These are phyloP conservation scores for Acrocephalus scirpaceus DNA, from an alignment of 2,797 vertebrate species.

Conservation along the genomic window DNA sequence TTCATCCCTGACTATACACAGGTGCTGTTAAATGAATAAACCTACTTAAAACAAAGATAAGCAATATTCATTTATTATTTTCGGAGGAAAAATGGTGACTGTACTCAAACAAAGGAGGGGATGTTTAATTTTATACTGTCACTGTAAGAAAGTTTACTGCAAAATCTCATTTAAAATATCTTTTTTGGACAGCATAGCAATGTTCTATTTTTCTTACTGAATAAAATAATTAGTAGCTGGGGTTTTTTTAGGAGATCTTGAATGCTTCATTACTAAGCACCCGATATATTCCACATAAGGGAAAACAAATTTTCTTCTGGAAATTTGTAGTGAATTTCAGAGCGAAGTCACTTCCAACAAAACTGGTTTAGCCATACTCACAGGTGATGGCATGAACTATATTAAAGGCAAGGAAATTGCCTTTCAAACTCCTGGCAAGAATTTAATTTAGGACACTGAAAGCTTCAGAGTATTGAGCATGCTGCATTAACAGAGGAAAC, in stretches of 20 bases:
- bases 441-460: not conserved
- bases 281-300: not conserved
- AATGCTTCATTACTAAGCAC: conserved; percentile 10
- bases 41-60: not conserved
- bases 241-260: not conserved
- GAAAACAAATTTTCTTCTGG: not conserved
- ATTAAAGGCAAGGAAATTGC: not conserved
- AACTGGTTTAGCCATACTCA: conserved; percentile 27
- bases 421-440: conserved; percentile 5
- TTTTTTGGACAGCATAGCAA: not conserved
- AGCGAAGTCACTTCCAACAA: not conserved
- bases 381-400: conserved; percentile 28
- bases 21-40: conserved; percentile 18
- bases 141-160: not conserved
- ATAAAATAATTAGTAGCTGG: not conserved
- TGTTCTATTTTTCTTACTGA: not conserved
- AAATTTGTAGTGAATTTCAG: not conserved
- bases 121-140: not conserved
- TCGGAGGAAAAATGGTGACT: not conserved
- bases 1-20: not conserved
- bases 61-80: conserved; percentile 16
- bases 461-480: not conserved
- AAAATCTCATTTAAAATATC: not conserved
- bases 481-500: not conserved
- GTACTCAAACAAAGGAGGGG: not conserved